Base-by-base conservation (phyloP, 2,888 invertebrate species). In the Bruchidius siliquastri region DNA sequence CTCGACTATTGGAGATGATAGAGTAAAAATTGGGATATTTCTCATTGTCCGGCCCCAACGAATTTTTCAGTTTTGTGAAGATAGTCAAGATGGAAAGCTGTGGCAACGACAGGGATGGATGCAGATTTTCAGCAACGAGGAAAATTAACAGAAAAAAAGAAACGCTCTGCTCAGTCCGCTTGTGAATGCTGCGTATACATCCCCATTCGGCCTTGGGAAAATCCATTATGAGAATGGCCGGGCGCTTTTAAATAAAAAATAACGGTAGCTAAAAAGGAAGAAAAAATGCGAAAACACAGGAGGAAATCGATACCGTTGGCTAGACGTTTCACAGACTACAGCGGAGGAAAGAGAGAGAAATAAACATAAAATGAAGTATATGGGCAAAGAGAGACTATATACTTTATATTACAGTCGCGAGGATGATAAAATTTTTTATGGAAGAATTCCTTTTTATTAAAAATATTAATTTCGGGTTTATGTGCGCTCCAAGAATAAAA, bases 251-350 rank as follows among this genome's bases (percentile, higher is more conserved):
- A 73, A 75, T 78, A 78, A 78, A 78, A 78, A 77, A 78, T 78
- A 76, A 74, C 76, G 76, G 76, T 72, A 74, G 74, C 49, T 71
- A 67, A 72, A 74, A 74, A 74, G 72, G 69, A 74, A 71, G 71
- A 77, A 77, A 77, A 77, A 74, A 74, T 72, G 73, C 72, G 74
- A 74, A 78, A 79, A 79, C 73, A 22, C 13, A 21, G 77, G 78
- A 79, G 78, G 73, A 75, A 79, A 81, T 82, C 82, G 80, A 82
- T 82, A 82, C 76, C 78, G 77, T 75, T 76, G 82, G 81, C 82
- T 81, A 82, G 82, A 82, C 81, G 78, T 78, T 77, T 74, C 75
- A 78, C 78, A 82, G 82, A 82, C 82, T 79, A 75, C 77, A 76
- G 78, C 76, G 75, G 78, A 74, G 74, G 75, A 79, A n/a, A n/a